Conservation (phyloP, 1,140 invertebrate genomes). For the Ostrea denselamellosa region DNA sequence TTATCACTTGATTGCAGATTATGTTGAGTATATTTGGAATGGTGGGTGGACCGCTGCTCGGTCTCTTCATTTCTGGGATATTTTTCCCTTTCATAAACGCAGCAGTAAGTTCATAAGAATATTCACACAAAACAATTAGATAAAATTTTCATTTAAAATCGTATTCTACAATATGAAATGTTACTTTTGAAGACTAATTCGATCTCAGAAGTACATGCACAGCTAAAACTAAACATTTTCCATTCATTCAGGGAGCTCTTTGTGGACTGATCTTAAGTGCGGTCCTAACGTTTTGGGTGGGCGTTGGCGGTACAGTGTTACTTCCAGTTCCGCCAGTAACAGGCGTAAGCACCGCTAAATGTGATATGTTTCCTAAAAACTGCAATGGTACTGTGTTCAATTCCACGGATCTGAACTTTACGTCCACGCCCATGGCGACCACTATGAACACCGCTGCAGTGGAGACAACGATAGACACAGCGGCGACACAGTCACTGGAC, state of each 20-base stretch:
- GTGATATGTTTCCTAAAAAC: constrained; percentile 48
- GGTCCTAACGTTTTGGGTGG: constrained; percentile 88
- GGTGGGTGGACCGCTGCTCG: constrained; percentile 74
- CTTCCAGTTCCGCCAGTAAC: constrained; percentile 60
- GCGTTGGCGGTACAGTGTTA: constrained; percentile 82
- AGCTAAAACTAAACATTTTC: background rate
- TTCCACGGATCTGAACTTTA: constrained; percentile 9
- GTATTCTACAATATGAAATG: too few species aligned
- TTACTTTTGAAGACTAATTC: too few species aligned
- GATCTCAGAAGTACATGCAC: too few species aligned
- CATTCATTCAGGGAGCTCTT: constrained; percentile 85
- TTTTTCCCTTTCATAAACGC: constrained; percentile 65
- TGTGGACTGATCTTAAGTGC: constrained; percentile 85
- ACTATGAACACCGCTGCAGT: constrained; percentile 23
- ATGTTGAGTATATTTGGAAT: constrained; percentile 78
- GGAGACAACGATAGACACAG: constrained; percentile 23
- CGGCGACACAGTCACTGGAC: constrained; percentile 24
- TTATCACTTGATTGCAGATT: constrained; percentile 81
- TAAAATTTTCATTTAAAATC: too few species aligned
- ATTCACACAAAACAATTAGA: too few species aligned
- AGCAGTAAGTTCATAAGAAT: constrained; percentile 47
- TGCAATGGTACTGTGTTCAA: constrained; percentile 39
- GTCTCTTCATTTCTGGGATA: constrained; percentile 68
- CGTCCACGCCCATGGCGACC: background rate
- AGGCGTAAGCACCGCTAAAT: constrained; percentile 56